Evolutionary conservation across 2,113 vertebrate species (phyloP), one percentile per base, ranked within the genome.

Genomic region (Oxyura jamaicensis): DNA sequence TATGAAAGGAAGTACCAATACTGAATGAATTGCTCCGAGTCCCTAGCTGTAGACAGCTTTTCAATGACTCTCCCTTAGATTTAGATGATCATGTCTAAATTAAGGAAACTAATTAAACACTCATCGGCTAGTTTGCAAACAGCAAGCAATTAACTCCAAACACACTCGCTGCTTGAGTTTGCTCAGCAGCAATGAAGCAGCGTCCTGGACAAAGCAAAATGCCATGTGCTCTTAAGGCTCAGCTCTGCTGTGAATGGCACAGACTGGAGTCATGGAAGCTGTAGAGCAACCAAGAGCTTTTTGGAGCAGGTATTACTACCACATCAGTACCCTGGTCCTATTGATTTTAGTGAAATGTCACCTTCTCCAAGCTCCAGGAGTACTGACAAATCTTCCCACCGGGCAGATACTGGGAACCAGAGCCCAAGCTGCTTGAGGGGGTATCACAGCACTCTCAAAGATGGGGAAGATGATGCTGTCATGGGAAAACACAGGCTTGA

Each of bases 111-210:
- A 86, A 92, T 83, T 83, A 86, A 92, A 86, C 29, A 53, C 66
- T 83, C 66, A 65, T 65, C 0, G 39, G 29, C 77, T 86, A 63
- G 42, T 86, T 86, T 92, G 66, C 60, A 90, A 86, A 90, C 72
- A 86, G 67, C 86, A 90, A 56, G 55, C 66, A 95, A 86, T 86
- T 95, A 92, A 68, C 77, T 90, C 72, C 86, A 86, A 83, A 65
- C 36, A 74, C 31, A 35, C 48, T 62, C 3, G 0, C 25, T 53
- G 60, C 91, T 72, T 5, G 1, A 56, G 83, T 67, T 65, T 72
- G 18, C 44, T 59, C 75, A 68, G 29, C 53, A 58, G 48, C 65
- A 20, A 35, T 7, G 48, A 48, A 81, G 21, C 4, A 29, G 36
- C 8, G 6, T 82, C 42, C 62, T 7, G 7, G 44, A 26, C 33